A percentile compares a stretch with the other conserved stretches of the same genome.
Conservation (phyloP, 2,113 vertebrate genomes). For the Oophaga pumilio region DNA sequence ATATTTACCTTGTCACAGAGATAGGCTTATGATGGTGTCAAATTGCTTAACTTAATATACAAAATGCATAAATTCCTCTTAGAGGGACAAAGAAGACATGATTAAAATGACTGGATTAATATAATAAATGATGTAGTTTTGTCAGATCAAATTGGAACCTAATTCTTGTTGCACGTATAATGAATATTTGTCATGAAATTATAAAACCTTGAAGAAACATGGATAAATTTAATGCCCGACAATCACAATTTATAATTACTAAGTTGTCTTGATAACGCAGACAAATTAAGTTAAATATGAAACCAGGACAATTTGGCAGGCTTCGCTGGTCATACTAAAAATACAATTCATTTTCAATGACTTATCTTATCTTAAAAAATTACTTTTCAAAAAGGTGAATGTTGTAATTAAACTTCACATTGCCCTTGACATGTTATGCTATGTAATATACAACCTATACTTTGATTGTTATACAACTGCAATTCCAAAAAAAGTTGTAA, state of each 20-base stretch:
- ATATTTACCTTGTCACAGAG: neutral
- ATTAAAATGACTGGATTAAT: conserved; percentile 2
- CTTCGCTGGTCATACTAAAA: conserved; percentile 45
- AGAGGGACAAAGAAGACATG: neutral
- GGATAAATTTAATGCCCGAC: conserved; percentile 39
- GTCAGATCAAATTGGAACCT: conserved; percentile 31
- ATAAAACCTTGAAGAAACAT: conserved; percentile 39
- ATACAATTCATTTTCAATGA: conserved; percentile 37
- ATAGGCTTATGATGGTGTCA: neutral
- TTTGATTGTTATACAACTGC: neutral
- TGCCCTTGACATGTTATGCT: conserved; percentile 32
- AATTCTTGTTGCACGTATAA: conserved; percentile 44
- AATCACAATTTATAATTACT: conserved; percentile 51
- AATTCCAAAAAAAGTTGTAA: neutral
- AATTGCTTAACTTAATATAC: neutral
- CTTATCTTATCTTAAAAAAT: conserved; percentile 46
- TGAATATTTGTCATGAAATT: conserved; percentile 55
- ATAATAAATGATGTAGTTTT: conserved; percentile 23
- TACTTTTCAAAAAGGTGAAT: conserved; percentile 44
- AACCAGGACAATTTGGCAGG: conserved; percentile 42
- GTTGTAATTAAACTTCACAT: conserved; percentile 44
- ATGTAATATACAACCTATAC: neutral
- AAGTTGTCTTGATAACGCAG: conserved; percentile 47
- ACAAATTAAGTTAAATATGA: conserved; percentile 53
- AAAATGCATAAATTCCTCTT: neutral